Percentiles rank a stretch among this genome's conserved stretches.
phyloP scores from a whole-genome alignment of 2,797 vertebrate species.

The Hydrocynus forskahlii region DNA sequence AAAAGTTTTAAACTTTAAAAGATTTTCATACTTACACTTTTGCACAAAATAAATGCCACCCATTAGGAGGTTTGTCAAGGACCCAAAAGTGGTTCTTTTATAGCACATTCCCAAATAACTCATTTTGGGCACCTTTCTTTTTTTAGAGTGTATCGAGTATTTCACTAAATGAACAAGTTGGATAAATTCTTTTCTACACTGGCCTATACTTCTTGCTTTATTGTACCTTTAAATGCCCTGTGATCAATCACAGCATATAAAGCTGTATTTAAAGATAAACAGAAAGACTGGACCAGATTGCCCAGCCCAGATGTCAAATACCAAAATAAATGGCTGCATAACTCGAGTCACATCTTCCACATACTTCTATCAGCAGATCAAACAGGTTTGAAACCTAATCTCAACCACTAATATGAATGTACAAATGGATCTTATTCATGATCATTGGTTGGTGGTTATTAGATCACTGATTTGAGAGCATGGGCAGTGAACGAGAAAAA shows the following conservation, averaged over 20 bases:
- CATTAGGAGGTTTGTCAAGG: background rate
- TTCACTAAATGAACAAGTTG: background rate
- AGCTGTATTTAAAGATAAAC: background rate
- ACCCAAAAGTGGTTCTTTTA: background rate
- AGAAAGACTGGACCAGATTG: background rate
- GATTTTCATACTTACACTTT: background rate
- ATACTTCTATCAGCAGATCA: constrained; percentile 20
- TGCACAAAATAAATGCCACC: background rate
- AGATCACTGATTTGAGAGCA: constrained; percentile 12
- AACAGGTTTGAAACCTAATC: constrained; percentile 12
- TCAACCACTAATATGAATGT: constrained; percentile 5
- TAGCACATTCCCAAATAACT: background rate
- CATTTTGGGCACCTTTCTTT: background rate
- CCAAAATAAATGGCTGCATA: constrained; percentile 4
- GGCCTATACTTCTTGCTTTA: background rate
- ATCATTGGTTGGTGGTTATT: constrained; percentile 29
- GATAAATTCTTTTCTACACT: background rate
- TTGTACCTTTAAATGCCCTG: background rate
- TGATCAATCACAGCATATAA: background rate
- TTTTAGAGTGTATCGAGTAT: background rate
- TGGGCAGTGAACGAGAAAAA: background rate
- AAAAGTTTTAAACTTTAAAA: background rate
- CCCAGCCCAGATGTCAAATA: constrained; percentile 1
- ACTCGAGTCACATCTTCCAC: constrained; percentile 9
- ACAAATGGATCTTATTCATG: background rate